Base-by-base conservation (phyloP, 2,888 invertebrate species). In the Argyresthia goedartella region DNA sequence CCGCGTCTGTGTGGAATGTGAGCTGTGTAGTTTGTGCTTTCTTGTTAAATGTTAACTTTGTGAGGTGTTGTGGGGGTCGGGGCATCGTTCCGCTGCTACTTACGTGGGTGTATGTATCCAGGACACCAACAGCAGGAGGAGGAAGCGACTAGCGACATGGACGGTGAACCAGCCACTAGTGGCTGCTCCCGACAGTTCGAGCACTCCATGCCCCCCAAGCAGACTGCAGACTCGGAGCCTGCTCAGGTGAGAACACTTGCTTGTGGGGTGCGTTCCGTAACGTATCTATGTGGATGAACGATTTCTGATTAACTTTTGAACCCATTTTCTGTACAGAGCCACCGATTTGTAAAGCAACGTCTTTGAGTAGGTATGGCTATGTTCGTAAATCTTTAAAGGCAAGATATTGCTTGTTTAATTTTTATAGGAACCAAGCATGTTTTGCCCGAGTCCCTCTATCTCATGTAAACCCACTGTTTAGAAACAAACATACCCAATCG, bases 101-200 rank as follows among this genome's bases (percentile, higher is more conserved):
- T 73, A 82, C 67, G 74, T 71, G 81, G 79, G 79, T 86, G 69
- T 82, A 81, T 86, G 84, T 80, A 81, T 82, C 71, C 91, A 95
- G 95, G 95, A 90, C 95, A 95, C 91, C 95, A 95, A 90, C 89
- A 95, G 90, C 94, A 95, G 78, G 94, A 95, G 87, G 92, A 90
- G 73, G 95, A 95, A 84, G 94, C 93, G 68, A 94, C 93, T 88
- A 95, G 95, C 79, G 89, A 93, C 67, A 93, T 93, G 68, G 91
- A 90, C 64, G 93, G 92, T 74, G 90, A 91, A 60, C 93, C 92
- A 69, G 92, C 92, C 60, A 92, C 89, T 59, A 90, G 91, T 58
- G 93, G 92, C 67, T 93, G 93, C 87, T 93, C 92, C 86, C 91
- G 91, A 73, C 93, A 92, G 80, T 93, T 91, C 78, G 93, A 94